phyloP scores from a whole-genome alignment of 2,888 invertebrate genomes.

The Aphodius granarius region DNA sequence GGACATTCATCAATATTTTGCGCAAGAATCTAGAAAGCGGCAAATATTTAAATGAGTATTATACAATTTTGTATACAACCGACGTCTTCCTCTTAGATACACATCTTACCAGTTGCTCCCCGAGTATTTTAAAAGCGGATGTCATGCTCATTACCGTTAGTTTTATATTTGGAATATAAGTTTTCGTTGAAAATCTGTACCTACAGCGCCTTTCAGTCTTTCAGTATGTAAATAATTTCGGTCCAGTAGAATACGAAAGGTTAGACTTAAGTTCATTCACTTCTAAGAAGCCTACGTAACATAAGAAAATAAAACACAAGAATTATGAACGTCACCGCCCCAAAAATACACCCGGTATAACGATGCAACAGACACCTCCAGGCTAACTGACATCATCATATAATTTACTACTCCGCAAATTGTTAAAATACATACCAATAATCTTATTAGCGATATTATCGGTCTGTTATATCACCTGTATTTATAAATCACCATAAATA shows the following conservation, averaged over 20 bases:
- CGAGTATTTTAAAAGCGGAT: neutral
- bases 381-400: neutral
- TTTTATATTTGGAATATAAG: neutral
- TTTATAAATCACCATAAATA: neutral
- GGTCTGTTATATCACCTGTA: neutral
- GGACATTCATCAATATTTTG: neutral
- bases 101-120: neutral
- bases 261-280: conserved; percentile 12
- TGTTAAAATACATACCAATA: neutral
- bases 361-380: neutral
- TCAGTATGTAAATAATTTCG: neutral
- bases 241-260: neutral
- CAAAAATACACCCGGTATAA: conserved; percentile 7
- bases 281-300: conserved; percentile 5
- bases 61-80: neutral
- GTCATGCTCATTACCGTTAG: neutral
- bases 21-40: neutral
- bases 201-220: neutral
- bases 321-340: neutral
- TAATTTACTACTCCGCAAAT: neutral
- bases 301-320: neutral
- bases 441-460: neutral
- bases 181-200: neutral
- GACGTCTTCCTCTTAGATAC: neutral
- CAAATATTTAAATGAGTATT: neutral